Evolutionary conservation across 2,888 invertebrate genomes (phyloP), one percentile per base, ranked within the genome.

Genomic region (Thera obeliscata): DNA sequence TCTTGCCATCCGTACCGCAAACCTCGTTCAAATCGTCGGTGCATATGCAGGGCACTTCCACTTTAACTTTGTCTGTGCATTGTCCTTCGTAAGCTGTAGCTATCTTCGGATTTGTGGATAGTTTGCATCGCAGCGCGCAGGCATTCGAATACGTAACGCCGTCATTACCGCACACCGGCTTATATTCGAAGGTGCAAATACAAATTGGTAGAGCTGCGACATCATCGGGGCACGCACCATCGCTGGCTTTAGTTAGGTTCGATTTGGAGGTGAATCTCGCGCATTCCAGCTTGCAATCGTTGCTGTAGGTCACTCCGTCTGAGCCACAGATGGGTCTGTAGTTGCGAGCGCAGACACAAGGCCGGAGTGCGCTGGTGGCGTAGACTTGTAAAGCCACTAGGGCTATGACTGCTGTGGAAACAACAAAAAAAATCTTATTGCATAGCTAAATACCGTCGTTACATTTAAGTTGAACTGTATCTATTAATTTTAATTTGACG

Each of bases 221-320:
- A 0, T 43, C 35, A 0, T 58, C 48, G 9, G 41, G 8, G 66
- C 73, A 74, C 0, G 64, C 56, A 0, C 77, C 79, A 0, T 72
- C 61, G 1, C 9, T 72, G 1, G 52, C 71, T 2, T 54, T 56
- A 12, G 64, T 69, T 7, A 80, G 54, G 4, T 77, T 69, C 1
- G 56, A 22, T 0, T 68, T 64, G 8, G 48, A 50, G 0, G 57
- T 72, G 68, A n/a, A 0, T 4, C 59, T 69, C 38, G 65, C 94
- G 71, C 95, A 94, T 73, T 95, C 88, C 61, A 97, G 88, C 70
- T 95, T 93, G 84, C 97, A 97, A 76, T 76, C 67, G 87, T 95
- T 96, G 77, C 88, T 90, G 88, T 97, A 97, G 0, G 96, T 96
- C 62, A 94, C 88, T 0, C 96, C 96, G 86, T 97, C 96, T 55